Conservation (phyloP, 2,113 vertebrate genomes). For the Sebastes schlegelii region DNA sequence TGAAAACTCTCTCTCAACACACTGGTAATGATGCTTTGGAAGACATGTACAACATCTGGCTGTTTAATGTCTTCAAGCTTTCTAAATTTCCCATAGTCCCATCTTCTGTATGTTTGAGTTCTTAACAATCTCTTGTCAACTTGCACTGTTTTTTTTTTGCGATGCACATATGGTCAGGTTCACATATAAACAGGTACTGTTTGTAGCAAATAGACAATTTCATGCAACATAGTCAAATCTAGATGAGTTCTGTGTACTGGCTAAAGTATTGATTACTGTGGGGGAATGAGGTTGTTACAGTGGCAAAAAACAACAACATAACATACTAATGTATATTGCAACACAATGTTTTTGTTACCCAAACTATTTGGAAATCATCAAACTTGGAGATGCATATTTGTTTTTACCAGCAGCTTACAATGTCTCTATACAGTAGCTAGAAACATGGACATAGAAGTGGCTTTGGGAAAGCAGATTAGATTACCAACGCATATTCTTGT, state of each 20-base stretch:
- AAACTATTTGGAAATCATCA: background rate
- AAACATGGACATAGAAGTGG: background rate
- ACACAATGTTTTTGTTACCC: background rate
- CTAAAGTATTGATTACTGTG: background rate
- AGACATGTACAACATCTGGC: background rate
- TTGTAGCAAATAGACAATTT: constrained; percentile 21
- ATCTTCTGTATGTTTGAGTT: background rate
- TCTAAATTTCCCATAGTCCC: background rate
- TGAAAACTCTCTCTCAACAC: background rate
- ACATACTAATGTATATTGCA: background rate
- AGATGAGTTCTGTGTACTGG: background rate
- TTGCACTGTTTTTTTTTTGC: background rate
- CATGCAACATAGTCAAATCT: constrained; percentile 6
- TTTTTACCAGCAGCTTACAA: background rate
- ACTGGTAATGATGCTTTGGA: background rate
- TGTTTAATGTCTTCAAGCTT: background rate
- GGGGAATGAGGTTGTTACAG: background rate
- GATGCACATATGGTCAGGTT: background rate
- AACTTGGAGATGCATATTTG: background rate
- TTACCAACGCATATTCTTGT: background rate
- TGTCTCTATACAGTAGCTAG: no score
- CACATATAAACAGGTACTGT: background rate
- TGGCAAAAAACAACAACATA: background rate
- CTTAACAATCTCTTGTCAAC: background rate
- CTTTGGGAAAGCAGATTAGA: no score